Evolutionary conservation across 92 coral and sea anemone species (phyloP).

Genomic region (Porites divaricata): DNA sequence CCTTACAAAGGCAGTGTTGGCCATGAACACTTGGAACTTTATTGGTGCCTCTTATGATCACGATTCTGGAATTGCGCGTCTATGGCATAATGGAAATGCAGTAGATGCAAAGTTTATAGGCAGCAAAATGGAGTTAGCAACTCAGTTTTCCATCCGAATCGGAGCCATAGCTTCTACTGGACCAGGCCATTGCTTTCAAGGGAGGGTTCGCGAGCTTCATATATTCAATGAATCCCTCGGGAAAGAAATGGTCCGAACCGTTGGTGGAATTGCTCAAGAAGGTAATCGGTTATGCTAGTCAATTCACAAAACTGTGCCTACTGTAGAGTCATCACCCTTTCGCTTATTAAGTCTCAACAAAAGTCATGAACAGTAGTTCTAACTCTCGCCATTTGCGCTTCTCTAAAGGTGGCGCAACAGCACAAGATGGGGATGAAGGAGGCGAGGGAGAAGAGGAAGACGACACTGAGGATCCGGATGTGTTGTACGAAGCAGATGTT

Average conservation of each 20-base stretch:
- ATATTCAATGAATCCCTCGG: slow-evolving; percentile 68
- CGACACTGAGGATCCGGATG: slow-evolving; percentile 51
- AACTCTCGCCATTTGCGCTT: neutral
- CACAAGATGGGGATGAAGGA: slow-evolving; percentile 31
- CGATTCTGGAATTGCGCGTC: slow-evolving; percentile 59
- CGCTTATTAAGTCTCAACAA: no score
- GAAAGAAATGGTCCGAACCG: slow-evolving; percentile 54
- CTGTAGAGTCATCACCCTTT: no score
- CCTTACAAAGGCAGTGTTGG: slow-evolving; percentile 61
- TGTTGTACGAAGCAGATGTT: slow-evolving; percentile 73
- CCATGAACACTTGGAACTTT: slow-evolving; percentile 79
- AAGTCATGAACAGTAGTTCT: no score
- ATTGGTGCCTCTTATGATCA: slow-evolving; percentile 77
- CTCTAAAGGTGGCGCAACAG: slow-evolving; percentile 27
- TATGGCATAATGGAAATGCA: slow-evolving; percentile 85
- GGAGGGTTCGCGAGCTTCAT: slow-evolving; percentile 61
- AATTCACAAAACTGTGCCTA: neutral
- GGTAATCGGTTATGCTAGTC: slow-evolving; percentile 18
- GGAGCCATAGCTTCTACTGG: slow-evolving; percentile 42
- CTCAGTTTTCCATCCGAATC: slow-evolving; percentile 64
- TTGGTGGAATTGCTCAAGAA: slow-evolving; percentile 67
- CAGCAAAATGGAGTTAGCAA: slow-evolving; percentile 60
- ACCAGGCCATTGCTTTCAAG: slow-evolving; percentile 52
- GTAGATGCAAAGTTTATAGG: slow-evolving; percentile 65
- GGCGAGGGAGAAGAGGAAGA: slow-evolving; percentile 57